A percentile compares a stretch with the other conserved stretches of the same genome.
phyloP scores from a whole-genome alignment of 2,888 invertebrate genomes.

The Drosophila flavopinicola region DNA sequence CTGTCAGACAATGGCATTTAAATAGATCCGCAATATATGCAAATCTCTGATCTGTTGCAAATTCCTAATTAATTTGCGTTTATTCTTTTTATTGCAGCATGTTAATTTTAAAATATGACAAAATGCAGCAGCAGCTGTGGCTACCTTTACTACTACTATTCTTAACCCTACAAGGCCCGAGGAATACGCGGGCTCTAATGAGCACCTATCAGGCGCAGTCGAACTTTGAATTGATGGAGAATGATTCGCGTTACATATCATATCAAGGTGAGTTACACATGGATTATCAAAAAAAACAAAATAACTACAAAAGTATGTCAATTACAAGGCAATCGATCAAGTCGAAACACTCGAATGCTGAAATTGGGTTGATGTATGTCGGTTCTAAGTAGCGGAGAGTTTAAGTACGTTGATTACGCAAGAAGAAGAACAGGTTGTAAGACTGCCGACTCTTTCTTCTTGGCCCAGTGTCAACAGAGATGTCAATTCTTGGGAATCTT shows the following conservation, averaged over 20 bases:
- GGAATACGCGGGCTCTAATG: constrained; percentile 23
- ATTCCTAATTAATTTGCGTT: constrained; percentile 5
- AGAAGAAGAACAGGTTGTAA: constrained; percentile 48
- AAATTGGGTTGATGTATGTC: constrained; percentile 66
- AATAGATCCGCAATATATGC: constrained; percentile 13
- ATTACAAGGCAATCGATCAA: constrained; percentile 71
- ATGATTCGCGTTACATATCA: constrained; percentile 84
- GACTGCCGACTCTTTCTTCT: constrained; percentile 9
- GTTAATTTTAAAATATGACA: constrained; percentile 68
- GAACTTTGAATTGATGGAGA: constrained; percentile 77
- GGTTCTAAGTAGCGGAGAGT: constrained; percentile 37
- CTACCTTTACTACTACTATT: constrained; percentile 43
- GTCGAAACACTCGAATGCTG: constrained; percentile 23
- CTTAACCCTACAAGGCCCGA: constrained; percentile 42
- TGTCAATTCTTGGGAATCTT: constrained; percentile 49
- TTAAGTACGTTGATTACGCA: constrained; percentile 41
- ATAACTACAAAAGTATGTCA: constrained; percentile 60
- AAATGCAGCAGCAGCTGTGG: constrained; percentile 60
- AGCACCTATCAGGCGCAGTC: constrained; percentile 53
- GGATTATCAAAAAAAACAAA: constrained; percentile 57
- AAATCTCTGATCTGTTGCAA: constrained; percentile 19
- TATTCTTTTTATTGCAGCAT: constrained; percentile 62
- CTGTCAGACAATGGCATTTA: background rate
- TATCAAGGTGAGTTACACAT: constrained; percentile 83
- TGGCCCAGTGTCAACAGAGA: constrained; percentile 19